A percentile compares a stretch with the other conserved stretches of the same genome.
These are phyloP conservation scores for Pyrrhia umbra DNA, from an alignment of 2,888 invertebrate genomes.

Conservation along the genomic window DNA sequence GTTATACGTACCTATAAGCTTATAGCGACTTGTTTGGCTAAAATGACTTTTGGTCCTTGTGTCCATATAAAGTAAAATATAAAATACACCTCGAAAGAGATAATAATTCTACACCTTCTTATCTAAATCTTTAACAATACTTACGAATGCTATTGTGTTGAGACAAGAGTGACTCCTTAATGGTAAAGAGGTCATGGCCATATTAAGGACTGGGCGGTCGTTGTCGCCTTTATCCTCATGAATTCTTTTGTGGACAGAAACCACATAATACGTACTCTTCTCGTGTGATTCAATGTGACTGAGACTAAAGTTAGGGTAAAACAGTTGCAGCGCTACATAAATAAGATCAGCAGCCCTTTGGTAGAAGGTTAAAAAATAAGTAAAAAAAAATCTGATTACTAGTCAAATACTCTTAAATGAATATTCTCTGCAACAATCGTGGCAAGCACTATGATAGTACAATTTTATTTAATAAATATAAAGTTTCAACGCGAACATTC, in stretches of 20 bases:
- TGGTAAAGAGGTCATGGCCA: not conserved
- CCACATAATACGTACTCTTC: not conserved
- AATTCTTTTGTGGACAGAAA: not conserved
- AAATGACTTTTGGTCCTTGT: not conserved
- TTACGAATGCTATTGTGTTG: not conserved
- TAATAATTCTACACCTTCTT: not conserved
- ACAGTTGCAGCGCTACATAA: not conserved
- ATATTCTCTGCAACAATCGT: not conserved
- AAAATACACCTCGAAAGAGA: not conserved
- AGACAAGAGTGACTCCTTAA: not conserved
- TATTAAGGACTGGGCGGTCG: not conserved
- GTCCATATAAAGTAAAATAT: not conserved
- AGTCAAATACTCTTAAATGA: not conserved
- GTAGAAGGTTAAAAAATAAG: constrained; percentile 8
- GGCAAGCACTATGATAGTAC: not conserved
- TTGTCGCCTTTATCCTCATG: not conserved
- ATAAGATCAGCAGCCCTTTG: not conserved
- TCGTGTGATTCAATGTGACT: no score
- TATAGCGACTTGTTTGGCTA: not conserved
- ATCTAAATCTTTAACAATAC: not conserved
- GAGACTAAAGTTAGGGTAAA: no score
- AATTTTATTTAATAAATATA: constrained; percentile 14
- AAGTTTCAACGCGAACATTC: not conserved
- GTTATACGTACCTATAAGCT: not conserved
- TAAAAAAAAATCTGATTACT: not conserved